Evolutionary conservation across 2,113 vertebrate species (phyloP), one percentile per base, ranked within the genome.

Genomic region (Coptodon rendalli): DNA sequence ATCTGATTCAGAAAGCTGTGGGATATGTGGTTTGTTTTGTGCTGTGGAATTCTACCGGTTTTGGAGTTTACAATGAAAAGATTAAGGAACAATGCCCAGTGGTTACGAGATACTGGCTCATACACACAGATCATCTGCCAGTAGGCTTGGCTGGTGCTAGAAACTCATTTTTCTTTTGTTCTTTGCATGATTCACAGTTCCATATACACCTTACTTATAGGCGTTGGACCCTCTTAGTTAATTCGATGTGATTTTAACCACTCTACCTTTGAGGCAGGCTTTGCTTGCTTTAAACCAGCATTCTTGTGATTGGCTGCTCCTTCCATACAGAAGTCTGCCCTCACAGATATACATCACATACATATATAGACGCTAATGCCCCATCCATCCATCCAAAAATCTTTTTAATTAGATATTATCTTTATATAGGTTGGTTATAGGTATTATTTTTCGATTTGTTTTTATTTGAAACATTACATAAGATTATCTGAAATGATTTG

Each of bases 141-240:
- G 14, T 73, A 73, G 68, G 40, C 22, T 27, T 73, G 68, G 14
- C 40, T 45, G 40, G 9, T 73, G 17, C 2, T 63, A 73, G 40
- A 6, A 73, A 48, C 68, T 17, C 22, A 48, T 73, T 48, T 19
- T 73, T 29, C 40, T 73, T 73, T 45, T 73, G 24, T 24, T 17
- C 68, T 73, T 45, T 73, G 40, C 68, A 17, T 48, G 68, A 73
- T 48, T 73, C 40, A 73, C 22, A 73, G 40, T 73, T 73, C 5
- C 38, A 4, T 43, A 24, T 43, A 71, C 27, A 43, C 38, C 22
- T 16, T 73, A 71, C 7, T 9, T 68, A 68, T 43, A 43, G 12
- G n/a, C n/a, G 1, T 43, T 71, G 66, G 36, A 1, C 12, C 38
- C 66, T 43, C 5, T 40, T 40, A 71, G 38, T 63, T 63, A 63